Evolutionary conservation across 2,113 vertebrate genomes (phyloP).

Genomic region (Sigmodon hispidus): DNA sequence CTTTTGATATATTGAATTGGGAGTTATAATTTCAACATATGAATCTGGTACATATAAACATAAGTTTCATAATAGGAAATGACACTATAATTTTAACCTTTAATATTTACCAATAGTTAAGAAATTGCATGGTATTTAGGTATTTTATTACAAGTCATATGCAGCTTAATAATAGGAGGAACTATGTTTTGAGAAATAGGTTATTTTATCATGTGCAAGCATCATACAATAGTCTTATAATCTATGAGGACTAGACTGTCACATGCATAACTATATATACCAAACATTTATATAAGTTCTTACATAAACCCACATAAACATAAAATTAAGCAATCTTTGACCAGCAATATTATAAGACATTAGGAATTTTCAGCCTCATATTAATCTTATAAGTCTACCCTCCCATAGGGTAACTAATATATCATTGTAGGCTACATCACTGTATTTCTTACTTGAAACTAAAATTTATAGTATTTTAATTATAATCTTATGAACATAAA

Average conservation of each 20-base stretch:
- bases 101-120: slow-evolving; percentile 9
- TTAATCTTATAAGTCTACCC: not conserved
- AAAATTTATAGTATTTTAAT: not conserved
- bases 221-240: not conserved
- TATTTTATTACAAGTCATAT: not conserved
- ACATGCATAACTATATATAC: not conserved
- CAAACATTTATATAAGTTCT: not conserved
- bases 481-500: slow-evolving; percentile 13
- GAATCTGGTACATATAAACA: not conserved
- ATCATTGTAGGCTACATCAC: not conserved
- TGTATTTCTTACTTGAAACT: not conserved
- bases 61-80: not conserved
- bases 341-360: not conserved
- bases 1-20: not conserved
- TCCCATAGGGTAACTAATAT: not conserved
- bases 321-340: no score
- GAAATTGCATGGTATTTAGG: not conserved
- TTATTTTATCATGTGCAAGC: not conserved
- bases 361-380: not conserved
- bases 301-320: not conserved
- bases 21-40: not conserved
- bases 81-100: not conserved
- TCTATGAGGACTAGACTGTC: not conserved
- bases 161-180: not conserved
- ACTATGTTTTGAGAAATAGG: not conserved